Evolutionary conservation across 1,140 invertebrate genomes (phyloP).

Genomic region (Coptotermes formosanus): DNA sequence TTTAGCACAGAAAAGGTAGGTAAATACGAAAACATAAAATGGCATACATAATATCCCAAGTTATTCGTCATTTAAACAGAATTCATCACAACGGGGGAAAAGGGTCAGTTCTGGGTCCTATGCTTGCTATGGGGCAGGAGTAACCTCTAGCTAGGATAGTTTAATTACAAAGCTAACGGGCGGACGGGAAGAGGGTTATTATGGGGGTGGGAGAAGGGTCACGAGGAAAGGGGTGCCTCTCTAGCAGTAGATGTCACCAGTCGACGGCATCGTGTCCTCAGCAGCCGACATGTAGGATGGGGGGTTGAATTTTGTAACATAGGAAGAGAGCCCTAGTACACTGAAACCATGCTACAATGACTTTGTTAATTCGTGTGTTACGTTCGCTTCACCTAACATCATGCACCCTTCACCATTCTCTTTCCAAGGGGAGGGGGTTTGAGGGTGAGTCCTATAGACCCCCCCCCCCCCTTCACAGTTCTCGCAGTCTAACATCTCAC

Average conservation of each 20-base stretch:
- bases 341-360: conserved; percentile 11
- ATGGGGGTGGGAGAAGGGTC: neutral
- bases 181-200: neutral
- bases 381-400: neutral
- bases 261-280: neutral
- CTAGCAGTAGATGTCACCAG: neutral
- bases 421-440: neutral
- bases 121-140: neutral
- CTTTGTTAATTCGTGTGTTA: conserved; percentile 2
- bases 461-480: neutral
- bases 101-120: neutral
- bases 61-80: neutral
- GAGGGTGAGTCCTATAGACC: conserved; percentile 1
- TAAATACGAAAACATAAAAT: too few relatives aligned
- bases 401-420: conserved; percentile 17
- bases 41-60: neutral
- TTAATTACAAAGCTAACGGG: neutral
- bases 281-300: neutral
- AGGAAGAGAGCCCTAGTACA: neutral
- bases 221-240: neutral
- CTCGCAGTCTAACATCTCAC: neutral
- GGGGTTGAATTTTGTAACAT: conserved; percentile 11
- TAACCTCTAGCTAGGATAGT: neutral
- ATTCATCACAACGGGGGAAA: neutral
- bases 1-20: too few relatives aligned